Conservation (phyloP, 2,888 invertebrate genomes). For the Aproaerema taeniolella region DNA sequence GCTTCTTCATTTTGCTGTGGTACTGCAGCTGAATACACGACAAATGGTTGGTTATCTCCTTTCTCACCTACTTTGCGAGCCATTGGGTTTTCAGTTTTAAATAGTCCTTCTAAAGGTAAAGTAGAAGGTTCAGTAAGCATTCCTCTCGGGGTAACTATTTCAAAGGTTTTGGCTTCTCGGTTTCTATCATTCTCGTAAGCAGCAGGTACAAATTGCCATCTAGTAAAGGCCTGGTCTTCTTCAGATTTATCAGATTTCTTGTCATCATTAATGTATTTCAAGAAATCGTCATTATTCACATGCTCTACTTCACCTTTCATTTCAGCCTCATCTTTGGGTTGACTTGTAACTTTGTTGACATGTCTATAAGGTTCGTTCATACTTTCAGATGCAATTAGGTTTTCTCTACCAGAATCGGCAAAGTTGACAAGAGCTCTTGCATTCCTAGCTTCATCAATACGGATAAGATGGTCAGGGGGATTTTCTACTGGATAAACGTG, state of each 20-base stretch:
- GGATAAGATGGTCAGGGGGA: slow-evolving; percentile 65
- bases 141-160: slow-evolving; percentile 56
- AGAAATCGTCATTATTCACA: slow-evolving; percentile 50
- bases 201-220: slow-evolving; percentile 70
- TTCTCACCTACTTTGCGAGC: slow-evolving; percentile 40
- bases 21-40: slow-evolving; percentile 56
- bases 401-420: slow-evolving; percentile 58
- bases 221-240: slow-evolving; percentile 34
- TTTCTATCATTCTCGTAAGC: slow-evolving; percentile 63
- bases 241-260: slow-evolving; percentile 43
- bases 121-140: slow-evolving; percentile 78
- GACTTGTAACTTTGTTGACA: slow-evolving; percentile 38
- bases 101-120: slow-evolving; percentile 81
- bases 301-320: slow-evolving; percentile 38
- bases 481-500: slow-evolving; percentile 70
- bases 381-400: slow-evolving; percentile 68
- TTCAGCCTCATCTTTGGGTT: slow-evolving; percentile 23
- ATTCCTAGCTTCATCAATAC: slow-evolving; percentile 70
- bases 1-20: slow-evolving; percentile 46
- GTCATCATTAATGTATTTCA: slow-evolving; percentile 59
- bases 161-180: slow-evolving; percentile 47
- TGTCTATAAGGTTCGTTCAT: slow-evolving; percentile 69
- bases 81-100: slow-evolving; percentile 73
- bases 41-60: slow-evolving; percentile 52
- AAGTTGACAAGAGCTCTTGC: slow-evolving; percentile 60